Evolutionary conservation across 2,888 invertebrate species (phyloP).

Genomic region (Synanthedon vespiformis): DNA sequence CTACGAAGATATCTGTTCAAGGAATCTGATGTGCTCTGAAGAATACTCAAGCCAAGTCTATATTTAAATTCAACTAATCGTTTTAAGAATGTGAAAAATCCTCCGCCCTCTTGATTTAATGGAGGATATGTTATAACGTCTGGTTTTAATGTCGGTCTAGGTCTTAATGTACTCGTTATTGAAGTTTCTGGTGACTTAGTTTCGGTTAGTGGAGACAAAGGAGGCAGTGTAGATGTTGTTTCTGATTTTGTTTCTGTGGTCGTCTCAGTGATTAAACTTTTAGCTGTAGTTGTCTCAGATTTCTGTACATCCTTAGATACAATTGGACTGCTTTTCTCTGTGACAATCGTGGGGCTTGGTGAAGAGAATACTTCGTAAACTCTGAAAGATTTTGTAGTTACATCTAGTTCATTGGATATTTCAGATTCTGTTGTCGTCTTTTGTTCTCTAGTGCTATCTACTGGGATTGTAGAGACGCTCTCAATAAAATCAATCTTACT

Average conservation of each 20-base stretch:
- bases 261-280: conserved; percentile 42
- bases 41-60: conserved; percentile 74
- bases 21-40: conserved; percentile 76
- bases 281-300: conserved; percentile 30
- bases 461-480: conserved; percentile 51
- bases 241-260: conserved; percentile 49
- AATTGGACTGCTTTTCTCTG: conserved; percentile 19
- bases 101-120: conserved; percentile 37
- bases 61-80: conserved; percentile 77
- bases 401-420: conserved; percentile 31
- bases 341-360: conserved; percentile 20
- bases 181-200: conserved; percentile 16
- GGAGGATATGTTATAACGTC: conserved; percentile 57
- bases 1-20: conserved; percentile 74
- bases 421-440: conserved; percentile 29
- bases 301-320: conserved; percentile 15
- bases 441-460: conserved; percentile 27
- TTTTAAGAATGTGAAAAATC: conserved; percentile 72
- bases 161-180: conserved; percentile 16
- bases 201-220: conserved; percentile 25
- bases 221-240: conserved; percentile 43
- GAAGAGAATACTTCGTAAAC: conserved; percentile 51
- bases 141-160: conserved; percentile 28
- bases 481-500: conserved; percentile 36
- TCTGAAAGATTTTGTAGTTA: conserved; percentile 44